Base-by-base conservation (phyloP, 2,888 invertebrate species). In the Acleris laterana region DNA sequence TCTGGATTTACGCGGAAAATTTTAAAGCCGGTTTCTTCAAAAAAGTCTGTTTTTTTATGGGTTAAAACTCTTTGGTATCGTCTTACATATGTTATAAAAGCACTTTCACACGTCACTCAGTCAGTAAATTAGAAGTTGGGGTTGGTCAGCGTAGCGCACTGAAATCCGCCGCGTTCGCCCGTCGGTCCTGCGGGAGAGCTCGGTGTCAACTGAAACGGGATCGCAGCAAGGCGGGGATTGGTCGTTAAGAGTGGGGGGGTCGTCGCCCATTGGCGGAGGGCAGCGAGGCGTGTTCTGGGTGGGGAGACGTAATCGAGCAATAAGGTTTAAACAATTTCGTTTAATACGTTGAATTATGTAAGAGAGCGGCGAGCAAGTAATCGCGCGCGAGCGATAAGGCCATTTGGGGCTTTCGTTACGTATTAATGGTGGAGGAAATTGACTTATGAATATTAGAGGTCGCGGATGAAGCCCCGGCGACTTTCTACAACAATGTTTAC, bases 291-390 rank as follows among this genome's bases (percentile, higher is more conserved):
- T 90, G 89, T 84, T 90, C 74, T 79, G 88, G 87, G 87, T 84
- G 90, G 90, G 83, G 90, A 84, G 86, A 88, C 88, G 92, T 93
- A 93, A 93, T 93, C 90, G 93, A 93, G 92, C 93, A 93, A 93
- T 92, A 91, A 92, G 92, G 93, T 93, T 93, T 93, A 93, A 93
- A 93, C 93, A 93, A 93, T 93, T 93, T 93, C 93, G 93, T 93
- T 93, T 93, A 93, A 93, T 93, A 93, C 93, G 93, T 93, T 93
- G 93, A 93, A 93, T 93, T 93, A 93, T 93, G 93, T 93, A 93
- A 93, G 92, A 90, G 89, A 87, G 88, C 88, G 91, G 91, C 90
- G 87, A 80, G 89, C 90, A 89, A 91, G 92, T 93, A 93, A 93
- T 92, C 92, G 93, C 84, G 93, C 92, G 90, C 91, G 90, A 91